Evolutionary conservation across 2,888 invertebrate genomes (phyloP), one percentile per base, ranked within the genome.

Genomic region (Synergus gifuensis): DNA sequence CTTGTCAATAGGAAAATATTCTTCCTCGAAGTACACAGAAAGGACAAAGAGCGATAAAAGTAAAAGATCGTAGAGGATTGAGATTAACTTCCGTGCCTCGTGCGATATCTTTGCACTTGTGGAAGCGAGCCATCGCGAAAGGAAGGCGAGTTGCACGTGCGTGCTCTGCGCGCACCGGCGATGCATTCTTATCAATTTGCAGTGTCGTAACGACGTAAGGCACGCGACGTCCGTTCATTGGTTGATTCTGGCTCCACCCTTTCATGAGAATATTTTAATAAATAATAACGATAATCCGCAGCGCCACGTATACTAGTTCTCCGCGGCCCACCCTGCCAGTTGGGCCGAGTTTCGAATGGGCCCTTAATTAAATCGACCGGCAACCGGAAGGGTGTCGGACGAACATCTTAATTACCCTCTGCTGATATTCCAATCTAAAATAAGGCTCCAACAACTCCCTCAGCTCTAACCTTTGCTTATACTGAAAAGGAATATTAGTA

Each of bases 131-230:
- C 80, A 83, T 78, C 78, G 54, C 78, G 77, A 81, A 80, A 80
- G 81, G 78, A 79, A 81, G 69, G 83, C 79, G 83, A 82, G 83
- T 82, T 78, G 81, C 83, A 81, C 79, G 83, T 82, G 83, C 81
- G 84, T 73, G 69, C 69, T 22, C 28, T 36, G 81, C 85, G 83
- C 79, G 84, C 79, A 76, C 81, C 84, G 84, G 79, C 87, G 85
- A 84, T 87, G 86, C 86, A 88, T 87, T 90, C 90, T 90, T 91
- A 91, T 91, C 91, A 91, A 90, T 91, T 89, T 88, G 83, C 87
- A 87, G 80, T 81, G 84, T 83, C 83, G 86, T 91, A 91, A 91
- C 90, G 90, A 90, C 89, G 79, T 82, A 83, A 82, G 85, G 85
- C 91, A 91, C 91, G 91, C 92, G 87, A 91, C 84, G 86, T n/a